Evolutionary conservation across 2,113 vertebrate species (phyloP), one percentile per base, ranked within the genome.

Genomic region (Crocuta crocuta): DNA sequence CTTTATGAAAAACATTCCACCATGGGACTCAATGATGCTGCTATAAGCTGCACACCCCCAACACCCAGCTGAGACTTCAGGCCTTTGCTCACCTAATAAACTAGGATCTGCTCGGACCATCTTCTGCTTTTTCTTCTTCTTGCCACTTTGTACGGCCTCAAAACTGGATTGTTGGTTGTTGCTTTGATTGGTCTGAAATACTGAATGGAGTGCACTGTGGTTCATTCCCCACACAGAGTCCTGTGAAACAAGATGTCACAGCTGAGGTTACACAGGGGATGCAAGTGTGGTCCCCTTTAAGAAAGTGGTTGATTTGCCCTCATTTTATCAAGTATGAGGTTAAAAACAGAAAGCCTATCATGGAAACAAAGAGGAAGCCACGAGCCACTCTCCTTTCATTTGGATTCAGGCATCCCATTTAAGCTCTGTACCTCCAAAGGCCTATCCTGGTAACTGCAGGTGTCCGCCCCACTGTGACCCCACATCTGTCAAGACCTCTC

Each of bases 61-160:
- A 73, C 53, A 0, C 0, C 4, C 12, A 0, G n/a, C n/a, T 78
- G 50, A 68, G 48, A 53, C 10, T 5, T 70, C 0, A 45, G 73
- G 83, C n/a, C 1, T 45, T n/a, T 35, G 95, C 99, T 97, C 89
- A 99, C 99, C 99, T 99, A 99, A 98, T 97, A 99, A 99, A 98
- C 99, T 99, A 93, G 99, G 99, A 99, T 99, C 99, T 92, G 99
- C 99, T 7, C 99, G 99, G 95, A 99, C 99, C 99, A 99, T 99
- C 95, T 99, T 99, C 99, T 99, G 99, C 91, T 99, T 99, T 99
- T 99, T 99, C 98, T 99, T 99, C 98, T 99, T 99, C 98, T 99
- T 99, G 93, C 99, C 99, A 23, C 99, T 99, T 98, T 99, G 99
- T 96, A 99, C 99, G 6, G 99, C 99, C 97, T 99, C 99, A 95